Percentiles rank a stretch among this genome's conserved stretches.
Conservation (phyloP, 2,113 vertebrate species). For the Ochotona curzoniae region DNA sequence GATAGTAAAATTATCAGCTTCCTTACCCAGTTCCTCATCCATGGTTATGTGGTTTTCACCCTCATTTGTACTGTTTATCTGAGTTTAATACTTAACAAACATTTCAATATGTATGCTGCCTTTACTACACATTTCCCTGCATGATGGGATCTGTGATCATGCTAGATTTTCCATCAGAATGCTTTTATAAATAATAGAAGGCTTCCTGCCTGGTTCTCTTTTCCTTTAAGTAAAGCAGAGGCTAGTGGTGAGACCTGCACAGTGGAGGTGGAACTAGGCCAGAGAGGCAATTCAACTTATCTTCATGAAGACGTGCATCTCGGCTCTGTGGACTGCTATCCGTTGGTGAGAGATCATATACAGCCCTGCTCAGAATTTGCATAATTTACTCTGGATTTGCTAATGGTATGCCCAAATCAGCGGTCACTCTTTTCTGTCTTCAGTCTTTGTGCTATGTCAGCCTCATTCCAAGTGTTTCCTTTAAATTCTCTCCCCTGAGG, state of each 20-base stretch:
- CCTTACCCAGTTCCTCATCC: not conserved
- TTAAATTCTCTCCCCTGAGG: conserved; percentile 65
- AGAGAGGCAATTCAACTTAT: not conserved
- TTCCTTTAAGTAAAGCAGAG: not conserved
- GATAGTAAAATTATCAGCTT: not conserved
- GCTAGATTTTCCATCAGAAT: conserved; percentile 6
- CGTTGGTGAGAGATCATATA: not conserved
- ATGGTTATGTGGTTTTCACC: fast-evolving
- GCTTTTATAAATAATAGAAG: conserved; percentile 38
- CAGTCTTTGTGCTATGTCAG: conserved; percentile 47
- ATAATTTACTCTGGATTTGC: not conserved
- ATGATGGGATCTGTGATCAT: not conserved
- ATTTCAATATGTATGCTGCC: not conserved
- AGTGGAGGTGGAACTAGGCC: conserved; percentile 10
- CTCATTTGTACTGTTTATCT: not conserved
- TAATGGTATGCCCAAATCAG: not conserved
- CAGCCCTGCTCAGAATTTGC: not conserved
- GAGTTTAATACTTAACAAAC: not conserved
- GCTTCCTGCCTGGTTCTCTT: not conserved
- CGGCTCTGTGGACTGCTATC: not conserved
- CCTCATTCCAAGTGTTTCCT: not conserved
- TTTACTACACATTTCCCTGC: not conserved
- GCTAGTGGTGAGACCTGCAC: not conserved
- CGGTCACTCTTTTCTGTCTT: not conserved
- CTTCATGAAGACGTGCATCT: not conserved